Base-by-base conservation (phyloP, 2,113 vertebrate genomes). In the Acinonyx jubatus region DNA sequence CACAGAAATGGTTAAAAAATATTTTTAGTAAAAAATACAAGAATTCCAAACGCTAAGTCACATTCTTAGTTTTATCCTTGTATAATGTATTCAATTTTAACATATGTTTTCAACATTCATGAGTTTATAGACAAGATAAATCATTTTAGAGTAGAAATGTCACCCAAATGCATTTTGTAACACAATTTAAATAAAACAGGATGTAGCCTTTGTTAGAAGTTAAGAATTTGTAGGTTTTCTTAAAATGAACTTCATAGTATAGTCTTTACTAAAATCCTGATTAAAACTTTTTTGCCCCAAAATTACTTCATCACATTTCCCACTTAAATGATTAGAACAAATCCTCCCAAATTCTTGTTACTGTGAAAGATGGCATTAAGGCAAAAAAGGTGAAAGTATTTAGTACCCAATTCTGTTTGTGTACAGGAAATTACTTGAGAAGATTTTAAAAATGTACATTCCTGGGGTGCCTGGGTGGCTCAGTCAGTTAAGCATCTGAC, bases 351-450 rank as follows among this genome's bases (percentile, higher is more conserved):
- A 5, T 73, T 91, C 19, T 66, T 85, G 19, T 69, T 90, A 48
- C n/a, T 82, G 29, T 96, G 78, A 89, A 97, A 91, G 45, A 86
- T 69, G 27, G 18, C 48, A 92, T 90, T 36, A 82, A 50, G 63
- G 74, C 55, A 66, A 73, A 93, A 91, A 87, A 41, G 18, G 12
- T 61, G 83, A 31, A 78, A 86, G 36, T 94, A 25, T 41, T 92
- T 84, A 68, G 31, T 91, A 23, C 45, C 19, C 9, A 3, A 14
- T 85, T 94, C 78, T 82, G 13, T 76, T 71, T 45, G 27, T 48
- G 36, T 12, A 78, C 29, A 73, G 68, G 45, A 45, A 93, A 79
- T 87, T 27, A n/a, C 19, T 94, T 94, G 89, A 52, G 50, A 41
- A 89, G 48, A 25, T 90, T 90, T 76, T 23, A 81, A 95, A 84